Evolutionary conservation across 2,888 invertebrate genomes (phyloP).

Genomic region (Hirtodrosophila cameraria): DNA sequence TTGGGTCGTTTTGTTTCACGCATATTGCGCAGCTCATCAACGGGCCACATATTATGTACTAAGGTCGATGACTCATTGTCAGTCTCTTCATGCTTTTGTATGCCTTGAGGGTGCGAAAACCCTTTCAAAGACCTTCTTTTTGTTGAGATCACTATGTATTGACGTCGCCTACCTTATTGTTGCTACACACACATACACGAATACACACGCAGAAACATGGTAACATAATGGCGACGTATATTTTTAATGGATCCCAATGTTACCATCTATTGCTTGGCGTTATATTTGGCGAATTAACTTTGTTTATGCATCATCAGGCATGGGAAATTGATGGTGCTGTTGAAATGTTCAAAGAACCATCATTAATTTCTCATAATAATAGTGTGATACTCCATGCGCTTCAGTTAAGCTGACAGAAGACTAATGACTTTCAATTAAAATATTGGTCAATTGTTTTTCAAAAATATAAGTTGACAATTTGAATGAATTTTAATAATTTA

Average conservation of each 20-base stretch:
- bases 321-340: conserved; percentile 55
- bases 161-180: conserved; percentile 42
- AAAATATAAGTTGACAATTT: too few relatives aligned
- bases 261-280: conserved; percentile 25
- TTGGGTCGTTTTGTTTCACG: conserved; percentile 4
- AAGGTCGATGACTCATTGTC: conserved; percentile 69
- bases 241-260: conserved; percentile 32
- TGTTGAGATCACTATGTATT: conserved; percentile 43
- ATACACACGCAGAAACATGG: conserved; percentile 4
- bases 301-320: conserved; percentile 65
- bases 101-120: conserved; percentile 59
- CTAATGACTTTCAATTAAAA: conserved; percentile 8
- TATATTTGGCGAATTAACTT: conserved; percentile 41
- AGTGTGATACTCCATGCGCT: not conserved
- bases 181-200: conserved; percentile 3
- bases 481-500: too few relatives aligned
- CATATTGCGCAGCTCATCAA: conserved; percentile 8
- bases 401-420: not conserved
- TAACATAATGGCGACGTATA: conserved; percentile 20
- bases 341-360: conserved; percentile 15
- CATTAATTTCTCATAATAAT: conserved; percentile 15
- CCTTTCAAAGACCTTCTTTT: conserved; percentile 42
- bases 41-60: conserved; percentile 8
- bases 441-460: too few relatives aligned
- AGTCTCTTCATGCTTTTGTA: conserved; percentile 29